These are phyloP conservation scores for Myodes glareolus DNA, from an alignment of 2,113 vertebrate species.

Conservation along the genomic window DNA sequence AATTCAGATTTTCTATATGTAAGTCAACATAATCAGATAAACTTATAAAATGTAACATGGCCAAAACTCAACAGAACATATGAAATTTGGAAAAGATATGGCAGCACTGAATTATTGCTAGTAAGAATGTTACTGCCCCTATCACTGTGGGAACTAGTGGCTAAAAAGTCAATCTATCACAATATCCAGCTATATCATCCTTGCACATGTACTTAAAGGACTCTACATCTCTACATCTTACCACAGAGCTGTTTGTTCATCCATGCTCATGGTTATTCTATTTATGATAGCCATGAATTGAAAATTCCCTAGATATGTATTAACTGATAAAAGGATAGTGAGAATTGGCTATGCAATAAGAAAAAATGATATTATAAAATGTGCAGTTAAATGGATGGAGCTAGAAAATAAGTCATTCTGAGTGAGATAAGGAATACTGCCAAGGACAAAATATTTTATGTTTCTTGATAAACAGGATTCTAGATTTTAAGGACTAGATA, in stretches of 20 bases:
- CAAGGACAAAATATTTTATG: neutral
- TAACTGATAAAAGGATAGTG: neutral
- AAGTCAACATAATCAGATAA: neutral
- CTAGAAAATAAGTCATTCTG: neutral
- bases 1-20: neutral
- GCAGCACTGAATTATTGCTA: no score
- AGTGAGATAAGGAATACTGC: neutral
- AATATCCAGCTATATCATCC: neutral
- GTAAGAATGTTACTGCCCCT: neutral
- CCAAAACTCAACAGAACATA: neutral
- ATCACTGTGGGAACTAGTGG: no score
- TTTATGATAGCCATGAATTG: neutral
- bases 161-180: neutral
- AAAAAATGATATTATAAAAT: neutral
- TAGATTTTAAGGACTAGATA: neutral
- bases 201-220: neutral
- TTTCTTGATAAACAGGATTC: neutral
- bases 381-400: neutral
- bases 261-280: neutral
- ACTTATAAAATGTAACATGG: neutral
- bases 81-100: neutral
- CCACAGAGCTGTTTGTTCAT: neutral
- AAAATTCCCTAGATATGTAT: neutral
- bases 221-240: neutral
- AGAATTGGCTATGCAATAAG: neutral